These are phyloP conservation scores for Gobio occitaniae DNA, from an alignment of 2,797 vertebrate species.

Conservation along the genomic window DNA sequence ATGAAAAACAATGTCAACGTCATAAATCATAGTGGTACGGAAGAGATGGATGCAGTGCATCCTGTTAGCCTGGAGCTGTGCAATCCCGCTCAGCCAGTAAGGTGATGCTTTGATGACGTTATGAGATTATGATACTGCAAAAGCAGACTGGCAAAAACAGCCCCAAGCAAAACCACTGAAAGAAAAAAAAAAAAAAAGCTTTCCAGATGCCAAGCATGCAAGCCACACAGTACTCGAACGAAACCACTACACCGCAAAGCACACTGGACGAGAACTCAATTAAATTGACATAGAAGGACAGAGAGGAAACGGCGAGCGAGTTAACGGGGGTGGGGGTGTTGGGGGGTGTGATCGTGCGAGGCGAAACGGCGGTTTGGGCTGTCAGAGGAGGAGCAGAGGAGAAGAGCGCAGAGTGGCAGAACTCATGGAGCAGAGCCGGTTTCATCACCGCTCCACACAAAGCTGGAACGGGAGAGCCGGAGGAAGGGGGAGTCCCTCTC, in stretches of 20 bases:
- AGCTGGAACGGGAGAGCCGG: background rate
- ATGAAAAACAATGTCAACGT: background rate
- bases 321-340: slow-evolving; percentile 7
- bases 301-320: slow-evolving; percentile 19
- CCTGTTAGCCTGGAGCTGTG: slow-evolving; percentile 14
- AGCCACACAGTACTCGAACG: slow-evolving; percentile 20
- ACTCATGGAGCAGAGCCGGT: slow-evolving; percentile 33
- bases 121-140: slow-evolving; percentile 21
- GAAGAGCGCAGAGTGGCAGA: slow-evolving; percentile 16
- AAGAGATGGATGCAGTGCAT: slow-evolving; percentile 12
- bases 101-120: slow-evolving; percentile 27
- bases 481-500: background rate
- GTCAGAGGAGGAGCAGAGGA: slow-evolving; percentile 40
- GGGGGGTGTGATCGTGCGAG: slow-evolving; percentile 40
- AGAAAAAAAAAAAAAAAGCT: slow-evolving; percentile 23
- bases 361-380: slow-evolving; percentile 37
- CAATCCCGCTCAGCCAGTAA: slow-evolving; percentile 15
- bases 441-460: background rate
- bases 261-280: slow-evolving; percentile 53
- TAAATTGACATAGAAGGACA: slow-evolving; percentile 49
- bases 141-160: slow-evolving; percentile 35
- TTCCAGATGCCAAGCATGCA: slow-evolving; percentile 37
- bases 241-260: slow-evolving; percentile 45
- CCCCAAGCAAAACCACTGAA: background rate
- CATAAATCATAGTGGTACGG: slow-evolving; percentile 1